Evolutionary conservation across 2,113 vertebrate genomes (phyloP), one percentile per base, ranked within the genome.

Genomic region (Cettia cetti): DNA sequence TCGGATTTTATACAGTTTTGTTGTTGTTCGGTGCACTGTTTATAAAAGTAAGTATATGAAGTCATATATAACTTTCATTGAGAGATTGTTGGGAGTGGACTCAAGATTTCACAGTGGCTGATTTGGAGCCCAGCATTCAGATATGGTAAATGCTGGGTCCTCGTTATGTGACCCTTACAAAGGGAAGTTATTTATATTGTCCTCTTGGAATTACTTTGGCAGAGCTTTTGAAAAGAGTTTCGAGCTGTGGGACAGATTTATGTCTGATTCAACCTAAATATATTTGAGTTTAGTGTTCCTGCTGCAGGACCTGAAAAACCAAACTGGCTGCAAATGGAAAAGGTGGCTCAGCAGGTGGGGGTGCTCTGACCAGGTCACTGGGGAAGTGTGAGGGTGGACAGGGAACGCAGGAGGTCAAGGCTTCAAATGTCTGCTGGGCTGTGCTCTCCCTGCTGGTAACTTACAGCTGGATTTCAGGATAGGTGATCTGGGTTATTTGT

Each of bases 401-500:
- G 71, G 39, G 31, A 71, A 7, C 0, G 0, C 0, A 17, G 68
- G 37, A 10, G 52, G 21, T 35, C 27, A 3, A 31, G 35, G 52
- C 35, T 80, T 66, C 16, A 7, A 7, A 2, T 7, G 31, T 7
- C 31, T 72, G 44, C 24, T 71, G 71, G 59, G 23, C 77, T 45
- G 2, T 5, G 64, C 35, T 63, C 21, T 16, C 35, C 9, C 15
- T 42, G 64, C 23, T 68, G 45, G 33, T 50, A 7, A 6, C 12
- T 30, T n/a, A 1, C 0, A 20, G 78, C 65, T 78, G 81, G 18
- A 20, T 65, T 91, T 82, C 31, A 21, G 35, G 14, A 1, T 2
- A 30, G 60, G 35, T 16, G 16, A 11, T 6, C 39, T 47, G 44
- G n/a, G 37, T 35, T 71, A 12, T 30, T 11, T 70, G 70, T 81